Conservation (phyloP, 2,113 vertebrate species). For the Zapus hudsonius region DNA sequence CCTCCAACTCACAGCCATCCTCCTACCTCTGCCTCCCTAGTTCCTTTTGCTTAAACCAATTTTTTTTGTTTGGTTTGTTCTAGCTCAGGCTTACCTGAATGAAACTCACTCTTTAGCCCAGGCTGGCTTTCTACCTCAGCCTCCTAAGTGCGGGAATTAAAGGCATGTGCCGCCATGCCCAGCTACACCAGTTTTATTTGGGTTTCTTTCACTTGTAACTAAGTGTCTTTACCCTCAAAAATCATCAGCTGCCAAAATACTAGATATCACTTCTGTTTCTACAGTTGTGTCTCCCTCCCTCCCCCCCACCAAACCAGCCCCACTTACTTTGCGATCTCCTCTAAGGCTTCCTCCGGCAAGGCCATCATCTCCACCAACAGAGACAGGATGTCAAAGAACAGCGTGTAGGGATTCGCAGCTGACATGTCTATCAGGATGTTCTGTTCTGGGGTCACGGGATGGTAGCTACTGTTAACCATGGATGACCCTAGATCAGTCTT, state of each 20-base stretch:
- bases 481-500: neutral
- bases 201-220: neutral
- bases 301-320: neutral
- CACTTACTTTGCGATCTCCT: slow-evolving; percentile 78
- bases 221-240: neutral
- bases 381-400: slow-evolving; percentile 80
- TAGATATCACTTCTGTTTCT: neutral
- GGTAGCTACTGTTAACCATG: slow-evolving; percentile 20
- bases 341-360: slow-evolving; percentile 65
- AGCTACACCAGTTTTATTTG: neutral
- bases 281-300: no score
- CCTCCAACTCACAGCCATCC: no score
- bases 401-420: slow-evolving; percentile 70
- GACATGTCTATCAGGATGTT: neutral
- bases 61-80: no score
- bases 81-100: no score
- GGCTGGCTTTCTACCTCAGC: no score
- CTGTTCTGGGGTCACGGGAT: slow-evolving; percentile 70
- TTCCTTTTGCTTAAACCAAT: no score
- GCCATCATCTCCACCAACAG: slow-evolving; percentile 79
- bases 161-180: no score
- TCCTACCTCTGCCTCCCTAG: no score
- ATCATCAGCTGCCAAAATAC: neutral
- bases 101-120: no score
- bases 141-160: no score